Conservation (phyloP, 2,113 vertebrate species). For the Chaetops frenatus region DNA sequence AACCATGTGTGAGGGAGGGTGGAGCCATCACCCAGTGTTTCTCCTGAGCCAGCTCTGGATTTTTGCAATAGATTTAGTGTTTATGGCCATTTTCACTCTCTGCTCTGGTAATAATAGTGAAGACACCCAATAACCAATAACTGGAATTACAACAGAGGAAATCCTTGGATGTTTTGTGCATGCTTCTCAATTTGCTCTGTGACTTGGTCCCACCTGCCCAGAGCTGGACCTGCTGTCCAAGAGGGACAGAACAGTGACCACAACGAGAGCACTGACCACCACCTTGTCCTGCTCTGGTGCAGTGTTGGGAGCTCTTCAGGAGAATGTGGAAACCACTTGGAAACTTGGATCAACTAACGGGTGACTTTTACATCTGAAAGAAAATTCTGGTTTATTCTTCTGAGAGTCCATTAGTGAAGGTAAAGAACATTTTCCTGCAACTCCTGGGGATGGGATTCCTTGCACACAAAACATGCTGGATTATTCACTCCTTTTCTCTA, state of each 20-base stretch:
- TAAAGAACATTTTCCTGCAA: not conserved
- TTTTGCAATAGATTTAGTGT: not conserved
- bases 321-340: not conserved
- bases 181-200: not conserved
- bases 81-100: not conserved
- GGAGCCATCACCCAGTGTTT: fast-evolving
- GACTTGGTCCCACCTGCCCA: not conserved
- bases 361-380: not conserved
- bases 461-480: not conserved
- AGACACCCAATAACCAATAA: not conserved
- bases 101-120: not conserved
- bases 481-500: not conserved
- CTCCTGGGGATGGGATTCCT: not conserved
- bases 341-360: not conserved
- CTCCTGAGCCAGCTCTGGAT: not conserved
- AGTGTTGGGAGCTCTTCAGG: not conserved
- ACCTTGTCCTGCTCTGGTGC: not conserved
- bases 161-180: not conserved
- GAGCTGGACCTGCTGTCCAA: not conserved
- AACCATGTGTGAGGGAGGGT: not conserved
- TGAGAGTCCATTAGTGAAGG: not conserved
- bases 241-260: not conserved
- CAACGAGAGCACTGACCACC: not conserved
- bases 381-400: not conserved
- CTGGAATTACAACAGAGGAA: not conserved